Percentiles rank a stretch among this genome's conserved stretches.
phyloP scores from a whole-genome alignment of 2,888 invertebrate species.

The Dascillus cervinus region DNA sequence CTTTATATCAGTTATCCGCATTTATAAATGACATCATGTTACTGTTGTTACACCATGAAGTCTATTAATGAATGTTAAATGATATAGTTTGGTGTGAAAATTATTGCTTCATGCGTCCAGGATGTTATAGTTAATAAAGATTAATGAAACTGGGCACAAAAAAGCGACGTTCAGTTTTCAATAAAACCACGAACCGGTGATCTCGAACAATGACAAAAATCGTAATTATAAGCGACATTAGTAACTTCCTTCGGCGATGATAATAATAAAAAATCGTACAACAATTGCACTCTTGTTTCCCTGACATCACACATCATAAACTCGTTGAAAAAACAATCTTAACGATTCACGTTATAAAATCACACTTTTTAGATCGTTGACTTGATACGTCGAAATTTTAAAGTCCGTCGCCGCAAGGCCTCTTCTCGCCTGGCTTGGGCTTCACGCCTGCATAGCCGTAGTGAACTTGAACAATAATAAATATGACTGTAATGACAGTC shows the following conservation, averaged over 20 bases:
- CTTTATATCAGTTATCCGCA: conserved; percentile 17
- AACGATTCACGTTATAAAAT: conserved; percentile 21
- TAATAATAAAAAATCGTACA: conserved; percentile 6
- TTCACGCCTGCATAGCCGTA: conserved; percentile 29
- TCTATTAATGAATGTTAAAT: conserved; percentile 20
- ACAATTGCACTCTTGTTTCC: conserved; percentile 13
- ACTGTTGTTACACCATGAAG: conserved; percentile 15
- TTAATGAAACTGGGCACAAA: no score
- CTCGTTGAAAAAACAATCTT: conserved; percentile 18
- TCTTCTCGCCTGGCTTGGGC: conserved; percentile 26
- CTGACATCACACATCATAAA: conserved; percentile 22
- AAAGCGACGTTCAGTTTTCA: no score
- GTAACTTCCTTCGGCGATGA: conserved; percentile 19
- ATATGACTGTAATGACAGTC: conserved; percentile 37
- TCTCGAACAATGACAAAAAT: no score
- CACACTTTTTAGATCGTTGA: conserved; percentile 25
- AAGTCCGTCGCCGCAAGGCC: conserved; percentile 21
- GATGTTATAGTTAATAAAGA: not conserved
- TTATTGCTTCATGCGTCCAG: conserved; percentile 7
- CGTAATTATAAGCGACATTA: conserved; percentile 19
- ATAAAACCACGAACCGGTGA: no score
- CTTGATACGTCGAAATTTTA: conserved; percentile 19
- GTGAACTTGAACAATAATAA: conserved; percentile 36
- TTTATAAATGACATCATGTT: conserved; percentile 18
- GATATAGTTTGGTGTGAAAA: conserved; percentile 16